Evolutionary conservation across 2,113 vertebrate species (phyloP), one percentile per base, ranked within the genome.

Genomic region (Cephalopholis sonnerati): DNA sequence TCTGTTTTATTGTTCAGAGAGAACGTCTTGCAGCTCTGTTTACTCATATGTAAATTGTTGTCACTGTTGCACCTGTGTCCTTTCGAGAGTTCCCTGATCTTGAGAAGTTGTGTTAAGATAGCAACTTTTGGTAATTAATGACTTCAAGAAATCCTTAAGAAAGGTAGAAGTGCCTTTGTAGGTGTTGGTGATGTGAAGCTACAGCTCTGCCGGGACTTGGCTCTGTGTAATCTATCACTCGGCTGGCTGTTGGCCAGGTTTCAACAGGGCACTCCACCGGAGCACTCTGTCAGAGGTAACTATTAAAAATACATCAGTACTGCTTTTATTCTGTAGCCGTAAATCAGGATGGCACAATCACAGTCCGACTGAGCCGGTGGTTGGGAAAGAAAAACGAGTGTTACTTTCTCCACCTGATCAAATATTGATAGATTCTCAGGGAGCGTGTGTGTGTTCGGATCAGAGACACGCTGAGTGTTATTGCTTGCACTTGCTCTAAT

Each of bases 181-280:
- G 27, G 41, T 44, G 32, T 32, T 15, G 24, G 44, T 58, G 83
- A 83, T 36, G 82, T n/a, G 77, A 53, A 62, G 82, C 64, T 77
- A 51, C 83, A 66, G 61, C 53, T 84, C 79, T 83, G 77, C 62
- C 36, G 27, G 66, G 86, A 77, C 72, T 76, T 68, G 71, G 75
- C 50, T 81, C 24, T 11, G 71, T 64, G 84, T 83, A 84, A 95
- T 95, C 88, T 82, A 92, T 94, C 89, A 91, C 83, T 39, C 22
- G 2, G 41, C 65, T 88, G 91, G 83, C 89, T 72, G 48, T 20
- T 1, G 71, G 74, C 89, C 91, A 90, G 55, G 79, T 73, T 81
- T 81, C 74, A 70, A 46, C 71, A 67, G 67, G 71, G 64, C 57
- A 48, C 66, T 82, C 84, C 61, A 67, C 39, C 70, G 24, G 75